Evolutionary conservation across 2,888 invertebrate species (phyloP).

Genomic region (Empis livida): DNA sequence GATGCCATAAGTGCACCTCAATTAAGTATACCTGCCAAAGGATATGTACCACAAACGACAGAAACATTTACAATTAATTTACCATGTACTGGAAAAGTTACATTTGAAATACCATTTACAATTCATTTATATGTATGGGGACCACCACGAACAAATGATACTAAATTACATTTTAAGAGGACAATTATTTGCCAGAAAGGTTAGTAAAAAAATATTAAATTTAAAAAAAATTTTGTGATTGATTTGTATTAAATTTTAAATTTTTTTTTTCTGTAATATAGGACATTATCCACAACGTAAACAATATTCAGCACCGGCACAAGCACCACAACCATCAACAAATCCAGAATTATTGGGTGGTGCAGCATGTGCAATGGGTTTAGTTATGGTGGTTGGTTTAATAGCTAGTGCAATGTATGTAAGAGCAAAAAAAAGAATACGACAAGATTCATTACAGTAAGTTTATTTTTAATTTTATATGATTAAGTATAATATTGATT

Average conservation of each 20-base stretch:
- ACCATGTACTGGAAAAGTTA: slow-evolving; percentile 60
- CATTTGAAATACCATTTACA: slow-evolving; percentile 62
- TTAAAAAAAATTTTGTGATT: background rate
- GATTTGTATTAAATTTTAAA: too few relatives aligned
- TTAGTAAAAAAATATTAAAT: slow-evolving; percentile 17
- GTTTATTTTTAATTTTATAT: background rate
- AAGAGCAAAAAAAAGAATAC: slow-evolving; percentile 12
- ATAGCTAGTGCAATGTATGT: slow-evolving; percentile 14
- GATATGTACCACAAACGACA: slow-evolving; percentile 55
- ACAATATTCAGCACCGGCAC: slow-evolving; percentile 42
- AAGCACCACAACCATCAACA: slow-evolving; percentile 38
- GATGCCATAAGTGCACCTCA: slow-evolving; percentile 60
- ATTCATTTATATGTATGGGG: slow-evolving; percentile 64
- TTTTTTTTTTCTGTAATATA: background rate
- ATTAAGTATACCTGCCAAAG: slow-evolving; percentile 62
- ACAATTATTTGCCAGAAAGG: slow-evolving; percentile 71
- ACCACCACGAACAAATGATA: slow-evolving; percentile 49
- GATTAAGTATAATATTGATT: too few relatives aligned
- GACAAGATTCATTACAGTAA: slow-evolving; percentile 15
- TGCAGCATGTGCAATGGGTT: slow-evolving; percentile 56
- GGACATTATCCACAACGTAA: too few relatives aligned
- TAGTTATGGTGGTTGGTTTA: slow-evolving; percentile 11
- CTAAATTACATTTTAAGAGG: slow-evolving; percentile 54
- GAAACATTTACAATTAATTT: slow-evolving; percentile 59
- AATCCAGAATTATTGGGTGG: slow-evolving; percentile 57